Conservation (phyloP, 2,888 invertebrate species). For the Doris montereyensis region DNA sequence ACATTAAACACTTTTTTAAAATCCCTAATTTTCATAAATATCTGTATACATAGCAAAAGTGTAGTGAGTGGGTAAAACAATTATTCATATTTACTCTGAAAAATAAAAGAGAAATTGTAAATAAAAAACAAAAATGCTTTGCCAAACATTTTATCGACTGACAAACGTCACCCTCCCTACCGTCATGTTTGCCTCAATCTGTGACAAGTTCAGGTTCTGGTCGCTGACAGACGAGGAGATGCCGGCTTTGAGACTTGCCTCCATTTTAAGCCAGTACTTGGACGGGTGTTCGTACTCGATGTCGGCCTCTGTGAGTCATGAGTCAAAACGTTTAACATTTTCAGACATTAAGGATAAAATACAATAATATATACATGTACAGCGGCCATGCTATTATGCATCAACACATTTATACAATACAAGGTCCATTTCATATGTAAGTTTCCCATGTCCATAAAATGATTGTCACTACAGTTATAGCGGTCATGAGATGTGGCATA, state of each 20-base stretch:
- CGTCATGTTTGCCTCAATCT: conserved; percentile 56
- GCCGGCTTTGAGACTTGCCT: conserved; percentile 52
- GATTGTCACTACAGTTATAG: too few species aligned
- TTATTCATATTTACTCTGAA: too few species aligned
- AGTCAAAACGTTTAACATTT: too few species aligned
- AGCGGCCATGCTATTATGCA: too few species aligned
- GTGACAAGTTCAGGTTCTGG: conserved; percentile 46
- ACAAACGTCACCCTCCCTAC: conserved; percentile 45
- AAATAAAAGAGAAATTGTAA: too few species aligned
- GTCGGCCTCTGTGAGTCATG: conserved; percentile 56
- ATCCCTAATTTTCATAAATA: background rate
- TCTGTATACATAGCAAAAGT: background rate
- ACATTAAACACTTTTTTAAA: background rate
- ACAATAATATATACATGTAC: too few species aligned
- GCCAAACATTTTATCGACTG: too few species aligned
- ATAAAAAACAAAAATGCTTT: too few species aligned
- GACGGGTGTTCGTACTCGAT: conserved; percentile 66
- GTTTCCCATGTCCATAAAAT: too few species aligned
- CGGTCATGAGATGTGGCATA: too few species aligned
- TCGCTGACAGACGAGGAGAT: conserved; percentile 41
- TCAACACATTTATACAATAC: background rate
- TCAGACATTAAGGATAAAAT: too few species aligned
- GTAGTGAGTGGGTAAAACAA: too few species aligned
- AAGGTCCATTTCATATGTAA: background rate
- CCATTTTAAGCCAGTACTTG: conserved; percentile 59